A percentile compares a stretch with the other conserved stretches of the same genome.
Evolutionary conservation across 2,888 invertebrate species (phyloP).

Genomic region (Clunio marinus): DNA sequence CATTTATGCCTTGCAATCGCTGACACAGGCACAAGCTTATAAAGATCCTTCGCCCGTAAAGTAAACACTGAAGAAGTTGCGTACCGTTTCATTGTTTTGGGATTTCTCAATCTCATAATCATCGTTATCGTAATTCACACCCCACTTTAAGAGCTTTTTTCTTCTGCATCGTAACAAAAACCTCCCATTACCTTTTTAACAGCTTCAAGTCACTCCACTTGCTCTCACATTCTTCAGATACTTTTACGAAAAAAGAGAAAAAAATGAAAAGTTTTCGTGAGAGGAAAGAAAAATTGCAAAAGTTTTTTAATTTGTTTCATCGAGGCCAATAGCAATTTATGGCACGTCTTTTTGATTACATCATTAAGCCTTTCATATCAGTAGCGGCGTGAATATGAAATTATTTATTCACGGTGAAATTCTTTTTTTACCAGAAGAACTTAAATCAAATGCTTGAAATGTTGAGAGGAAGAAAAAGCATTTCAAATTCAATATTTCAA

Average conservation of each 20-base stretch:
- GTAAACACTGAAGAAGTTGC: no score
- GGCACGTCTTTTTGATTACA: conserved; percentile 9
- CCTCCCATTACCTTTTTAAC: no score
- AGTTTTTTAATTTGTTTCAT: conserved; percentile 27
- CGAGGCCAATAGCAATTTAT: conserved; percentile 29
- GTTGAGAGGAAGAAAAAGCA: no score
- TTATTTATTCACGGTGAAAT: background rate
- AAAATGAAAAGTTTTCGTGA: background rate
- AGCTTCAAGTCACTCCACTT: no score
- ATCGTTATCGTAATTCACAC: background rate
- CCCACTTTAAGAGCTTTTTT: background rate
- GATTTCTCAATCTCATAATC: background rate
- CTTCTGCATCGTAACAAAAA: no score
- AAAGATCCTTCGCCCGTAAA: background rate
- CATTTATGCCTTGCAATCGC: no score
- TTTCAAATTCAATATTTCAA: no score
- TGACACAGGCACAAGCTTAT: background rate
- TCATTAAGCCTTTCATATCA: conserved; percentile 20
- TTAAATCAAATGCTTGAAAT: background rate
- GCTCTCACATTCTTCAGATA: no score
- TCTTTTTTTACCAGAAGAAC: background rate
- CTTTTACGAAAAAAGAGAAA: background rate
- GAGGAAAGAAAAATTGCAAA: conserved; percentile 22
- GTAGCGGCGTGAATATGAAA: background rate
- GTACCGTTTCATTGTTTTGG: no score